phyloP scores from a whole-genome alignment of 1,140 invertebrate species.

The Hyles vespertilio region DNA sequence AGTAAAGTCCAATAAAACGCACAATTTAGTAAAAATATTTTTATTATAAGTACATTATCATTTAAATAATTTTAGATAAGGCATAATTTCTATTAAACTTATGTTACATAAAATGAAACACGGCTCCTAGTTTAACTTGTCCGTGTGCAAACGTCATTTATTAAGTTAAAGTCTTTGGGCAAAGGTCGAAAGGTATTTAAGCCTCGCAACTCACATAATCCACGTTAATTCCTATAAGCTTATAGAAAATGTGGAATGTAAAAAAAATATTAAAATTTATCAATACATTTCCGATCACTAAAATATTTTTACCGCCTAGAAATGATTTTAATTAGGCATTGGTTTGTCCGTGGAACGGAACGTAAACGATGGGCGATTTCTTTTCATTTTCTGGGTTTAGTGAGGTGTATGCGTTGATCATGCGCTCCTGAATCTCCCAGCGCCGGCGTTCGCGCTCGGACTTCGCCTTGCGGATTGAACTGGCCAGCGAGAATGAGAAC shows the following conservation, averaged over 20 bases:
- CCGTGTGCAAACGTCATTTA: no score
- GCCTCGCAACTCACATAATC: no score
- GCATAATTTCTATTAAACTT: no score
- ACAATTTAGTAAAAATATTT: no score
- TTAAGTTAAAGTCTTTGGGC: no score
- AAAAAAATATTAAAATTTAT: background rate
- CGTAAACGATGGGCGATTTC: conserved; percentile 58
- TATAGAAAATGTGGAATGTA: background rate
- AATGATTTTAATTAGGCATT: conserved; percentile 34
- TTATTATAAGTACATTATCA: no score
- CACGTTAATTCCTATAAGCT: no score
- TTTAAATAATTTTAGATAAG: no score
- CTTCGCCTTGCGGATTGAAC: conserved; percentile 87
- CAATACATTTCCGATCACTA: background rate
- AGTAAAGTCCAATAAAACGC: no score
- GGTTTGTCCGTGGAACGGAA: conserved; percentile 68
- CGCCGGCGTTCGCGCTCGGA: conserved; percentile 81
- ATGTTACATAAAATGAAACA: no score
- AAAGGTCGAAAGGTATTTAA: no score
- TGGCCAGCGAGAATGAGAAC: conserved; percentile 90
- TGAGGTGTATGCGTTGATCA: conserved; percentile 66
- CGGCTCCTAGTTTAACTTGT: no score
- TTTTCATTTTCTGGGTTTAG: conserved; percentile 58
- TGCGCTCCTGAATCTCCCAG: conserved; percentile 78
- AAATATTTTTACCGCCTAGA: background rate